Percentiles rank a stretch among this genome's conserved stretches.
phyloP scores from a whole-genome alignment of 1,140 invertebrate genomes.

The Drepana arcuata region DNA sequence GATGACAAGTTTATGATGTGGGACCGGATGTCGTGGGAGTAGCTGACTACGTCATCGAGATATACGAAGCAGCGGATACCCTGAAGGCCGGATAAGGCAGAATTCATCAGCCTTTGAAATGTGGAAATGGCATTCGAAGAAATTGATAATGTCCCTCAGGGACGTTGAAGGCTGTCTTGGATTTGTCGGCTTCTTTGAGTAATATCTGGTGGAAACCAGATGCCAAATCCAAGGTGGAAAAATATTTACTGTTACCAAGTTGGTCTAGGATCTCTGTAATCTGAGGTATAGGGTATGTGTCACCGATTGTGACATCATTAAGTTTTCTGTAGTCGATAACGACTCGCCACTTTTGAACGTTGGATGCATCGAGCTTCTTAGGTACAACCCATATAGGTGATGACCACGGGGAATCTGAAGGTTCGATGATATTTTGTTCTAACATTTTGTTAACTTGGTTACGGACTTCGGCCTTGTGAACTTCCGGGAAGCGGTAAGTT shows the following conservation, averaged over 20 bases:
- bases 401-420: conserved; percentile 33
- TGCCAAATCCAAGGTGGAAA: conserved; percentile 33
- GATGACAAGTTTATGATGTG: conserved; percentile 44
- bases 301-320: conserved; percentile 27
- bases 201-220: conserved; percentile 40
- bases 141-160: conserved; percentile 49
- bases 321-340: conserved; percentile 42
- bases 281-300: conserved; percentile 69
- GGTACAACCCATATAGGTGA: conserved; percentile 46
- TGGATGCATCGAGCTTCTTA: conserved; percentile 49
- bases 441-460: too few species aligned
- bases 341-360: conserved; percentile 43
- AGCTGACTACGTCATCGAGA: conserved; percentile 40
- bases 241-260: conserved; percentile 30
- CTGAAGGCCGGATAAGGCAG: conserved; percentile 22
- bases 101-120: conserved; percentile 60
- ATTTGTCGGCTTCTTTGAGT: conserved; percentile 22
- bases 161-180: conserved; percentile 44
- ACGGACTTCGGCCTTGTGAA: too few species aligned
- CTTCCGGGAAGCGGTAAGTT: too few species aligned
- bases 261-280: conserved; percentile 48
- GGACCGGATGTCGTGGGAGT: conserved; percentile 26
- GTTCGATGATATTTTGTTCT: conserved; percentile 43
- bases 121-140: conserved; percentile 38
- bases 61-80: conserved; percentile 33